Evolutionary conservation across 2,113 vertebrate genomes (phyloP).

Genomic region (Numida meleagris): DNA sequence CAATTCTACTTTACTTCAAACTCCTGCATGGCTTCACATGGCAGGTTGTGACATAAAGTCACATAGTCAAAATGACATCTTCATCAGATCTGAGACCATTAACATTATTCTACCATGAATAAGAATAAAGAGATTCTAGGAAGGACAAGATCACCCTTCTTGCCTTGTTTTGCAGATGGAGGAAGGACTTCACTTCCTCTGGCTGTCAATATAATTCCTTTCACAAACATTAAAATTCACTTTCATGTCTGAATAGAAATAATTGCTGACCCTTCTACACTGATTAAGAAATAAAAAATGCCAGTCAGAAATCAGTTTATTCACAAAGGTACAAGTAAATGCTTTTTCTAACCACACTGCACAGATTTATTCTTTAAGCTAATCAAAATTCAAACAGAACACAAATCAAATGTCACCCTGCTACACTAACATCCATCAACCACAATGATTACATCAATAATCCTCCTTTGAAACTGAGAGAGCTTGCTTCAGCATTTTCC

Average conservation of each 20-base stretch:
- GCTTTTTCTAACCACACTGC: background rate
- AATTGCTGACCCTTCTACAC: constrained; percentile 40
- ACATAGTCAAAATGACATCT: background rate
- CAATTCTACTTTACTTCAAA: constrained; percentile 27
- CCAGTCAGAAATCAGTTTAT: constrained; percentile 35
- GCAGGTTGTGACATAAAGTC: background rate
- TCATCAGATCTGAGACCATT: background rate
- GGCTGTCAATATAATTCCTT: constrained; percentile 14
- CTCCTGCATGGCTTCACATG: background rate
- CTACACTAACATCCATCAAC: constrained; percentile 40
- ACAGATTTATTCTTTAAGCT: constrained; percentile 9
- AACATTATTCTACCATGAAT: background rate
- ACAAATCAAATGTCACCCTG: constrained; percentile 53
- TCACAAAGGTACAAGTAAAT: constrained; percentile 24
- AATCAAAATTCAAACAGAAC: constrained; percentile 50
- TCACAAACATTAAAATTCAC: constrained; percentile 41
- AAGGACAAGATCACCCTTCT: background rate
- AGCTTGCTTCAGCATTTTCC: constrained; percentile 45
- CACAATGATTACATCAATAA: constrained; percentile 51
- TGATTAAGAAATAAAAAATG: constrained; percentile 56
- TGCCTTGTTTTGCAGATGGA: background rate
- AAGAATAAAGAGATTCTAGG: background rate
- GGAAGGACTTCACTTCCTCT: background rate
- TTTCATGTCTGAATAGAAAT: constrained; percentile 41
- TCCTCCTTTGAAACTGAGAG: constrained; percentile 57